Evolutionary conservation across 2,797 vertebrate genomes (phyloP).

Genomic region (Danio choprae): DNA sequence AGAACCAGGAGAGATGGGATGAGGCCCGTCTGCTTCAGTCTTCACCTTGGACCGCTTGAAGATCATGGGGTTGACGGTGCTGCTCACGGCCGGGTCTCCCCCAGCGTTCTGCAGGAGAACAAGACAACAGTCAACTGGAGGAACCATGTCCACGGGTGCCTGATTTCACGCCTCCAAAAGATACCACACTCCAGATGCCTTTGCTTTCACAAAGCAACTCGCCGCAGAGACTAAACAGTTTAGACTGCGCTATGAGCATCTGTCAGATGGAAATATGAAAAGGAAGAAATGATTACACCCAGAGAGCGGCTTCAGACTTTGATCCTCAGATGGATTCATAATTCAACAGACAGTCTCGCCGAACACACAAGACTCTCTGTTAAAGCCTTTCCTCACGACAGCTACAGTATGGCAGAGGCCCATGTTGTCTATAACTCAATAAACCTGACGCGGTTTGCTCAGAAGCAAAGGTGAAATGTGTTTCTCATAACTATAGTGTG

Average conservation of each 20-base stretch:
- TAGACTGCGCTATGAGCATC: slow-evolving; percentile 73
- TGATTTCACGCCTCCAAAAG: slow-evolving; percentile 58
- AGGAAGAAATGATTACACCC: slow-evolving; percentile 69
- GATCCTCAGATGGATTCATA: slow-evolving; percentile 69
- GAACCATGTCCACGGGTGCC: slow-evolving; percentile 50
- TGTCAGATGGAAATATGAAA: slow-evolving; percentile 75
- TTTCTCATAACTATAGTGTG: slow-evolving; percentile 69
- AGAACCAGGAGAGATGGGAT: slow-evolving; percentile 84
- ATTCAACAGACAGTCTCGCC: slow-evolving; percentile 59
- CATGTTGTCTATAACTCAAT: slow-evolving; percentile 69
- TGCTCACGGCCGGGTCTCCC: slow-evolving; percentile 87
- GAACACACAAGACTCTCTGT: slow-evolving; percentile 54
- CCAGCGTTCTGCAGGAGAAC: slow-evolving; percentile 72
- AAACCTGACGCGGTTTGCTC: slow-evolving; percentile 66
- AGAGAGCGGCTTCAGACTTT: slow-evolving; percentile 63
- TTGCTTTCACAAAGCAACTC: slow-evolving; percentile 68
- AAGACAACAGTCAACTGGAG: slow-evolving; percentile 29
- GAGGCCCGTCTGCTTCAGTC: slow-evolving; percentile 81
- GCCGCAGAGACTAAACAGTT: slow-evolving; percentile 80
- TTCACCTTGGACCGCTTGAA: slow-evolving; percentile 90
- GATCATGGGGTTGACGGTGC: slow-evolving; percentile 86
- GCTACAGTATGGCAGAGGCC: slow-evolving; percentile 56
- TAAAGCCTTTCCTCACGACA: slow-evolving; percentile 68
- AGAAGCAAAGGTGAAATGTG: slow-evolving; percentile 69
- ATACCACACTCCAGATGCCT: slow-evolving; percentile 62